A percentile compares a stretch with the other conserved stretches of the same genome.
phyloP scores from a whole-genome alignment of 2,113 vertebrate species.

The Dicerorhinus sumatrensis region DNA sequence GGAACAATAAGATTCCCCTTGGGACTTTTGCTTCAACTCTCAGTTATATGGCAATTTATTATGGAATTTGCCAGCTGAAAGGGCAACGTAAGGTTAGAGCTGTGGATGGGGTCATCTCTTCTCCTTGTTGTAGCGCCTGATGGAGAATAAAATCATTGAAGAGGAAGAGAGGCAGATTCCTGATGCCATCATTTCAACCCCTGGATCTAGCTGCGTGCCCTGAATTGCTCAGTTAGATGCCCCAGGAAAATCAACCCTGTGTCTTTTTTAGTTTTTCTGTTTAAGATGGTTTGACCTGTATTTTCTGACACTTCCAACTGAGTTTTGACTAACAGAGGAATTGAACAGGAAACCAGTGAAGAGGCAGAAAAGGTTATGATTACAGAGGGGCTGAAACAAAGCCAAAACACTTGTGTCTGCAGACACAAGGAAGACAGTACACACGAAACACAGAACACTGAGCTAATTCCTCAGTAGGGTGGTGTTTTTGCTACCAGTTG shows the following conservation, averaged over 20 bases:
- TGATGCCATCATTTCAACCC: neutral
- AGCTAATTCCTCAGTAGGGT: neutral
- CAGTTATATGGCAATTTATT: neutral
- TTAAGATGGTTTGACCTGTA: neutral
- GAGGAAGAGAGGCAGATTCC: neutral
- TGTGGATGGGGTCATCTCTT: neutral
- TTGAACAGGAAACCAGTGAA: neutral
- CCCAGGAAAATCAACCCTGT: neutral
- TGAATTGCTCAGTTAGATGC: neutral
- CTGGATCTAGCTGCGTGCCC: neutral
- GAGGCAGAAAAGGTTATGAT: neutral
- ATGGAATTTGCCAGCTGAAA: neutral
- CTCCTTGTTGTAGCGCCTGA: neutral
- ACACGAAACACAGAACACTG: neutral
- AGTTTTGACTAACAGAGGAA: constrained; percentile 16
- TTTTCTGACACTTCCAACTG: neutral
- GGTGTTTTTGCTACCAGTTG: neutral
- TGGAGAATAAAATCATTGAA: neutral
- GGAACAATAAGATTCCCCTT: neutral
- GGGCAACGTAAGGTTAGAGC: neutral
- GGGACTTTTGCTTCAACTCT: neutral
- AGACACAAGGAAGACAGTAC: neutral
- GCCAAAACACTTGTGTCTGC: neutral
- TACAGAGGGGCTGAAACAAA: constrained; percentile 33
- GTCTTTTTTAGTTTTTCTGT: neutral